phyloP scores from a whole-genome alignment of 92 coral and sea anemone species.

The Umimayanthus kanabou region DNA sequence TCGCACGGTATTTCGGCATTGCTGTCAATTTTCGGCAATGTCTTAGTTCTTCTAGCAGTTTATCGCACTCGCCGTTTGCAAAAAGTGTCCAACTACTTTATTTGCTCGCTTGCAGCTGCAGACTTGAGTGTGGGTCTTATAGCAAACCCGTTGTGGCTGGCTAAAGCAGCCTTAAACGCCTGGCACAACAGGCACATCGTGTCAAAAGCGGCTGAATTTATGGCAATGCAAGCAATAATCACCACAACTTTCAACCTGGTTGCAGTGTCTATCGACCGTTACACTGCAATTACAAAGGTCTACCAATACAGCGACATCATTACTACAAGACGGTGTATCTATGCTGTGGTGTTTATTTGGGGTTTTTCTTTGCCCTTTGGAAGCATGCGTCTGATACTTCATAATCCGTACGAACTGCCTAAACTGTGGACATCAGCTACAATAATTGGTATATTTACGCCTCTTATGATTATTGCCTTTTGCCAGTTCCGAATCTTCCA shows the following conservation, averaged over 20 bases:
- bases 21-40: conserved; percentile 22
- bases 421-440: conserved; percentile 73
- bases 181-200: conserved; percentile 1
- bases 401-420: conserved; percentile 62
- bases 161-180: neutral
- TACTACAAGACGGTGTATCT: conserved; percentile 29
- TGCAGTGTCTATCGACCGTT: conserved; percentile 39
- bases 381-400: conserved; percentile 50
- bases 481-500: conserved; percentile 68
- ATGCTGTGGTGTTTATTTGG: conserved; percentile 35
- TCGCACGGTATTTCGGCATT: conserved; percentile 11
- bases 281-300: conserved; percentile 31
- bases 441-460: conserved; percentile 58
- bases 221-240: conserved; percentile 42
- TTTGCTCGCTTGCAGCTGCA: conserved; percentile 43
- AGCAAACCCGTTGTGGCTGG: conserved; percentile 13
- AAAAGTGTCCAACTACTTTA: conserved; percentile 35
- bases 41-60: conserved; percentile 30
- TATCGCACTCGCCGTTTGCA: conserved; percentile 24
- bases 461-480: conserved; percentile 60
- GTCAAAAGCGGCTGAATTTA: conserved; percentile 7
- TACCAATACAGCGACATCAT: conserved; percentile 19
- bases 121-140: conserved; percentile 38
- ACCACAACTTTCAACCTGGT: conserved; percentile 31
- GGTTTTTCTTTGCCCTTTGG: conserved; percentile 19